phyloP scores from a whole-genome alignment of 2,888 invertebrate species.

The Argyresthia goedartella region DNA sequence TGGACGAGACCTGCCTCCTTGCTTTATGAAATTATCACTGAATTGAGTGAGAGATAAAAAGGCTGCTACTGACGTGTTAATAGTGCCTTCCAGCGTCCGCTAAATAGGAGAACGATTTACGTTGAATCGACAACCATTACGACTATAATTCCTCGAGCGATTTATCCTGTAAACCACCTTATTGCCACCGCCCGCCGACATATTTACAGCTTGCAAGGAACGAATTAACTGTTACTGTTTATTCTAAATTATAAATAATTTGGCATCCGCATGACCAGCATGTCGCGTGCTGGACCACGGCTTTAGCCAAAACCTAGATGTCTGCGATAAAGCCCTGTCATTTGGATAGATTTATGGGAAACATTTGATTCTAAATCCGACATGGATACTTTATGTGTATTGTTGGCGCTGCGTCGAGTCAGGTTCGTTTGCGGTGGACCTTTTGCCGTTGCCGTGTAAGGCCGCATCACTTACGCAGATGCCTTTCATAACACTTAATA shows the following conservation, averaged over 20 bases:
- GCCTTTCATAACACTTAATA: constrained; percentile 62
- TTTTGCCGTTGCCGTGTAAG: constrained; percentile 39
- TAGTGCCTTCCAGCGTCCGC: constrained; percentile 25
- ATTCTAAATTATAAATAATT: neutral
- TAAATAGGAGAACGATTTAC: constrained; percentile 1
- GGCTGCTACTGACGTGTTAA: constrained; percentile 50
- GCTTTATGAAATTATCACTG: constrained; percentile 58
- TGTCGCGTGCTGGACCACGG: neutral
- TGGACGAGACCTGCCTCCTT: constrained; percentile 15
- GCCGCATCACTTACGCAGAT: constrained; percentile 43
- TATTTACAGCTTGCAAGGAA: neutral
- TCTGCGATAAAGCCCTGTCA: constrained; percentile 1
- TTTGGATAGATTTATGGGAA: neutral
- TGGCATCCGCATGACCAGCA: neutral
- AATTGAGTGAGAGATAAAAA: constrained; percentile 64
- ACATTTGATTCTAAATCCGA: constrained; percentile 1
- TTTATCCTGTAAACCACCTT: neutral
- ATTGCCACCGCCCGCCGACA: neutral
- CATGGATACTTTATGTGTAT: neutral
- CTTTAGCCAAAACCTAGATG: constrained; percentile 1
- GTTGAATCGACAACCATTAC: neutral
- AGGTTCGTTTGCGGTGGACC: constrained; percentile 25
- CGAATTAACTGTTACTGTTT: neutral
- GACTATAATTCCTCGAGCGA: neutral
- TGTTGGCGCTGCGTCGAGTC: constrained; percentile 7